Conservation (phyloP, 2,797 vertebrate genomes). For the Coregonus ussuriensis region DNA sequence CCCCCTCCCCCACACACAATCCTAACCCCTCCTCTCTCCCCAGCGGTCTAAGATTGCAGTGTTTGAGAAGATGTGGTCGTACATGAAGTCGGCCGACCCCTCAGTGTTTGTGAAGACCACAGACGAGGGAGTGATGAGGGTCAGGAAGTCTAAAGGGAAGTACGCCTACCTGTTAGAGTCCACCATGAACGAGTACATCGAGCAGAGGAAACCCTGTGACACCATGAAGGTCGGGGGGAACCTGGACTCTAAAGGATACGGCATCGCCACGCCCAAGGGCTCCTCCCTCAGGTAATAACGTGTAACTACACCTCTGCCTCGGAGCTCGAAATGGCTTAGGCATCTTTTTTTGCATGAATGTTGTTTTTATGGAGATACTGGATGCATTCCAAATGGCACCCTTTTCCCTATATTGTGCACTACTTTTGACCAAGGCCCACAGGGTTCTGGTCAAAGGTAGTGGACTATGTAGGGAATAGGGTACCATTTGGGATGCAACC, state of each 20-base stretch:
- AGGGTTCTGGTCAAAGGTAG: background rate
- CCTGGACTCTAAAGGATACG: constrained; percentile 99
- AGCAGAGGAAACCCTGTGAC: constrained; percentile 96
- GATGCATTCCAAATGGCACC: background rate
- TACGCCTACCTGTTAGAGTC: constrained; percentile 98
- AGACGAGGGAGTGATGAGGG: constrained; percentile 94
- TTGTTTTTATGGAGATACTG: background rate
- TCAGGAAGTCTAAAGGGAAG: constrained; percentile 98
- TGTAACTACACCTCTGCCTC: constrained; percentile 17
- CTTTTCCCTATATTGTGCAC: background rate
- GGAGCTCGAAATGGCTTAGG: background rate
- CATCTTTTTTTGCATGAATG: constrained; percentile 11
- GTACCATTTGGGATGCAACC: background rate
- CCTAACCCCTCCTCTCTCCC: background rate
- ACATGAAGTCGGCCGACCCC: constrained; percentile 98
- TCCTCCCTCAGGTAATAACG: constrained; percentile 91
- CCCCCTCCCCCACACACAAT: too few species aligned
- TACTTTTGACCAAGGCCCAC: background rate
- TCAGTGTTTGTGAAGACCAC: constrained; percentile 98
- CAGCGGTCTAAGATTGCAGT: constrained; percentile 99
- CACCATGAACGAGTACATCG: constrained; percentile 99
- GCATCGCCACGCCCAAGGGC: constrained; percentile 97
- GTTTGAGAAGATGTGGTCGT: constrained; percentile 99
- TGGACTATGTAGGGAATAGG: background rate
- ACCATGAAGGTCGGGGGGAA: constrained; percentile 99